Conservation (phyloP, 2,888 invertebrate genomes). For the Spisula subtruncata region DNA sequence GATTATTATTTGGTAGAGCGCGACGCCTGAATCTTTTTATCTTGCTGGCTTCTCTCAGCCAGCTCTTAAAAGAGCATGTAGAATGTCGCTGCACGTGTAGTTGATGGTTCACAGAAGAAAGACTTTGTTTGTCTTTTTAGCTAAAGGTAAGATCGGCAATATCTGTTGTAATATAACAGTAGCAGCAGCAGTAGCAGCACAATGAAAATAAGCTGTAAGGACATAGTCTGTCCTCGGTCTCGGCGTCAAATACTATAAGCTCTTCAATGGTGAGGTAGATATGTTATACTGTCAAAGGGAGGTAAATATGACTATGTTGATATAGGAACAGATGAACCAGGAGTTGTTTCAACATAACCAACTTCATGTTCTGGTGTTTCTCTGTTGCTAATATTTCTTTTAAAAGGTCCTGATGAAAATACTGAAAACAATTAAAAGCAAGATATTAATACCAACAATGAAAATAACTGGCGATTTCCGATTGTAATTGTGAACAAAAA, state of each 20-base stretch:
- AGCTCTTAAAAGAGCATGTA: background rate
- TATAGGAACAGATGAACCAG: slow-evolving; percentile 87
- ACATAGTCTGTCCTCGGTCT: slow-evolving; percentile 28
- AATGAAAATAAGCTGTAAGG: slow-evolving; percentile 22
- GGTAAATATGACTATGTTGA: slow-evolving; percentile 71
- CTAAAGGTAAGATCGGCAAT: slow-evolving; percentile 24
- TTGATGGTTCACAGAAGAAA: background rate
- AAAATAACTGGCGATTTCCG: too few relatives aligned
- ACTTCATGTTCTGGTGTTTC: slow-evolving; percentile 80
- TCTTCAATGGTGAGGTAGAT: slow-evolving; percentile 59
- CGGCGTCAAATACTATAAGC: slow-evolving; percentile 27
- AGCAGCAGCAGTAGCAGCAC: background rate
- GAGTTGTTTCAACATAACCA: slow-evolving; percentile 86
- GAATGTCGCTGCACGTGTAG: background rate
- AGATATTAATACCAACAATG: background rate
- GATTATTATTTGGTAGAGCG: background rate
- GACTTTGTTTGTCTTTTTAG: slow-evolving; percentile 16
- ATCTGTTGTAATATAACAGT: background rate
- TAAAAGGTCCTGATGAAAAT: slow-evolving; percentile 77
- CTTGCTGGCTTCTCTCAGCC: background rate
- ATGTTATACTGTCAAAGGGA: slow-evolving; percentile 49
- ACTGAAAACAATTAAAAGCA: slow-evolving; percentile 60
- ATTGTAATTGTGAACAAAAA: too few relatives aligned
- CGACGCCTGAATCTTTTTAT: background rate
- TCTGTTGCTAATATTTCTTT: slow-evolving; percentile 70